phyloP scores from a whole-genome alignment of 1,140 invertebrate species.

The Medauroidea extradentata region DNA sequence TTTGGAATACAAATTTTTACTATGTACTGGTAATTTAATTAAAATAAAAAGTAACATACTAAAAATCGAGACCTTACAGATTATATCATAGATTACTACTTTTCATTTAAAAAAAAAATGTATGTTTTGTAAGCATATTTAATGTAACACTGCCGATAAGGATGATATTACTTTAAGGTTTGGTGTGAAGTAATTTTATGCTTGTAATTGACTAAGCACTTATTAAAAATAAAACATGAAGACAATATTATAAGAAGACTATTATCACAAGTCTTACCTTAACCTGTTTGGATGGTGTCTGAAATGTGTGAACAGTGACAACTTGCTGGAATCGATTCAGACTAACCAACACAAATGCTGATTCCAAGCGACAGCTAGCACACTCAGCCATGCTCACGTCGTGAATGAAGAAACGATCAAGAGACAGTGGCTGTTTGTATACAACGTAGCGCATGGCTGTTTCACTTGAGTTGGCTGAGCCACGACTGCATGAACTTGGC shows the following conservation, averaged over 20 bases:
- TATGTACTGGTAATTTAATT: too few species aligned
- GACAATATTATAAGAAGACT: neutral
- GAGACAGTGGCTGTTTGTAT: constrained; percentile 60
- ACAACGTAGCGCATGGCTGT: constrained; percentile 54
- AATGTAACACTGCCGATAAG: constrained; percentile 50
- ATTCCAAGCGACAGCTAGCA: constrained; percentile 49
- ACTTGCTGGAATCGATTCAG: constrained; percentile 58
- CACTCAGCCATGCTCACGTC: constrained; percentile 56
- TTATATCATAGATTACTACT: too few species aligned
- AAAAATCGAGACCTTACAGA: too few species aligned
- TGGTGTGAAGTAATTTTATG: constrained; percentile 46
- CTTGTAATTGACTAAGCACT: neutral
- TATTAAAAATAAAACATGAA: constrained; percentile 6
- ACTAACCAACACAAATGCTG: constrained; percentile 54
- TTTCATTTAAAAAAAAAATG: too few species aligned
- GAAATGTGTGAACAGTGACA: constrained; percentile 53
- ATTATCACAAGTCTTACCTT: constrained; percentile 43
- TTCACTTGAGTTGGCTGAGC: constrained; percentile 25
- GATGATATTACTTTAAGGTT: constrained; percentile 64
- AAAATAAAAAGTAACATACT: too few species aligned
- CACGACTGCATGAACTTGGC: constrained; percentile 43
- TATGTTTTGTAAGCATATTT: constrained; percentile 47
- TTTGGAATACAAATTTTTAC: too few species aligned
- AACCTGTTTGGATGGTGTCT: constrained; percentile 47
- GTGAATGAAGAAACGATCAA: constrained; percentile 63